Base-by-base conservation (phyloP, 2,797 vertebrate species). In the Tenualosa thibaudeaui region DNA sequence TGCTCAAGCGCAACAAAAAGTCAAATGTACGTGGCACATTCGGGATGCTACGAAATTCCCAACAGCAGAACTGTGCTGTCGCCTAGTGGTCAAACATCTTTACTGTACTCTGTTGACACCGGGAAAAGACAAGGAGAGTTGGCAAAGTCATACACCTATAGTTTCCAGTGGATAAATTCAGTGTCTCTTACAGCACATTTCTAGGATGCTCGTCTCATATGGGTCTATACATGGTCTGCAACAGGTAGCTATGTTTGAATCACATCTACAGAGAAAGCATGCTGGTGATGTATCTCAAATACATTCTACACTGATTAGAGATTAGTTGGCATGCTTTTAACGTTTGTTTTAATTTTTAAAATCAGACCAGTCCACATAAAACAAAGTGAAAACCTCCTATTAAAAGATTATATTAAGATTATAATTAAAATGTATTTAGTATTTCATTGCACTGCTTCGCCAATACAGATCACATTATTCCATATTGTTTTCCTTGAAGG, bases 401-500 rank as follows among this genome's bases (percentile, higher is more conserved):
- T 19, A 40, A 75, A 37, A 22, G 37, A 62, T n/a, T n/a, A 0
- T n/a, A n/a, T 58, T 19, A 62, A 62, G 58, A 62, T 62, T 62
- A 62, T 8, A 62, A 62, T 24, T 9, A 24, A 75, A 40, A 43
- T 31, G 2, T 68, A 0, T 81, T 26, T 81, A 84, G 37, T 26
- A 3, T 8, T 46, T 9, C 24, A 15, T 78, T 43, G 54, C 75
- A 19, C 43, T 78, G 5, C 31, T 40, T 40, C 37, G 17, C 40
- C 37, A 19, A 37, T 71, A 17, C 15, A 82, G 84, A 83, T 82
- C 17, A 78, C 82, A 54, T 85, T 75, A 75, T 84, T 82, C 43
- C 37, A 81, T 81, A 19, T 60, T 85, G 50, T 86, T 84, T 84
- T 85, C 46, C 58, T 53, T 85, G 68, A 84, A 87, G 81, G 49